These are phyloP conservation scores for Ascidia mentula DNA, from an alignment of 23 tunicate genomes.

Conservation along the genomic window DNA sequence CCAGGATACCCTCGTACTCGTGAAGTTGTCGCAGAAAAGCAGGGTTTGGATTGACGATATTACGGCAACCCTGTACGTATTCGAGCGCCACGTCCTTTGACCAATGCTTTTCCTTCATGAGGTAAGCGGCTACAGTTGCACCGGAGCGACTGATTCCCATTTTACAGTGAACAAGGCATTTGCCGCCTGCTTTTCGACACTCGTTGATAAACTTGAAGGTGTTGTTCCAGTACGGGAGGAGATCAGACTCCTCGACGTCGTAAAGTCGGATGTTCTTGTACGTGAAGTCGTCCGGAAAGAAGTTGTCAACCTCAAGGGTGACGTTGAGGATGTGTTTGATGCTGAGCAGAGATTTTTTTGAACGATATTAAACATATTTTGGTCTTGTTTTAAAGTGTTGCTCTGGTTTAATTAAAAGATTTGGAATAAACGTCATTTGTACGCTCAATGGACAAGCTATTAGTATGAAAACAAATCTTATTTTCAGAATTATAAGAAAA, in stretches of 20 bases:
- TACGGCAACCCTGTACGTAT: conserved; percentile 50
- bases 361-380: too few relatives aligned
- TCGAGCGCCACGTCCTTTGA: conserved; percentile 55
- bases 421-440: too few relatives aligned
- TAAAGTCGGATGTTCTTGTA: conserved; percentile 67
- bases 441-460: too few relatives aligned
- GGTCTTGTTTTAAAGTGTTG: too few relatives aligned
- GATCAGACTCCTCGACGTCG: conserved; percentile 45
- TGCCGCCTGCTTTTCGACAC: conserved; percentile 44
- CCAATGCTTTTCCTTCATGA: conserved; percentile 78
- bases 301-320: conserved; percentile 83
- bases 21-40: conserved; percentile 70
- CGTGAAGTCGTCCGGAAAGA: conserved; percentile 62
- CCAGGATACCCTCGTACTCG: conserved; percentile 87
- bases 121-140: conserved; percentile 90
- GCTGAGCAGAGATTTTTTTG: conserved; percentile 42
- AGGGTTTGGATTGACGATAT: conserved; percentile 69
- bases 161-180: conserved; percentile 87
- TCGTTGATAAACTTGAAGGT: conserved; percentile 66
- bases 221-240: conserved; percentile 65
- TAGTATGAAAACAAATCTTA: too few relatives aligned
- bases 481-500: too few relatives aligned
- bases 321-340: conserved; percentile 95
- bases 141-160: conserved; percentile 98
- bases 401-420: too few relatives aligned